Percentiles rank a stretch among this genome's conserved stretches.
These are phyloP conservation scores for Microtus ochrogaster DNA, from an alignment of 2,113 vertebrate species.

Conservation along the genomic window DNA sequence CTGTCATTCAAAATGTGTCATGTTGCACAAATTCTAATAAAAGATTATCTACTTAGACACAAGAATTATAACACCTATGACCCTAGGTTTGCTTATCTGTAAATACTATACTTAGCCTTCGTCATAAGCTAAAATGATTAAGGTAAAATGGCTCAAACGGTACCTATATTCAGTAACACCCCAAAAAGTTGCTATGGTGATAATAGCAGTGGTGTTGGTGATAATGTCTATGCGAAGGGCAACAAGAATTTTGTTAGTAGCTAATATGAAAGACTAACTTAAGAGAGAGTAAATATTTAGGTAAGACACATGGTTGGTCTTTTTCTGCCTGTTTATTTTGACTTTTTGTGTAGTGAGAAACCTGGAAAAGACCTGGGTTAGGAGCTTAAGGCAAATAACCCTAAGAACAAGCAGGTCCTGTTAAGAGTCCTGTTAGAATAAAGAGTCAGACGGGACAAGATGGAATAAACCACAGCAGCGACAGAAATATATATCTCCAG, in stretches of 20 bases:
- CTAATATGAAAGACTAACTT: not conserved
- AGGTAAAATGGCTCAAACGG: not conserved
- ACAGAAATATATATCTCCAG: not conserved
- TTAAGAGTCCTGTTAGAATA: not conserved
- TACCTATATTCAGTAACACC: not conserved
- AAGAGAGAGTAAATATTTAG: not conserved
- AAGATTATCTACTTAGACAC: not conserved
- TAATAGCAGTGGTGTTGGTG: not conserved
- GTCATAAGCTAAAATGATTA: conserved; percentile 20
- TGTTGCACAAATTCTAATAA: conserved; percentile 19
- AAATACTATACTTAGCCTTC: not conserved
- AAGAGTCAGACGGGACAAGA: not conserved
- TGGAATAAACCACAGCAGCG: not conserved
- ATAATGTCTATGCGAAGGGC: not conserved
- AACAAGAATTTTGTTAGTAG: conserved; percentile 37
- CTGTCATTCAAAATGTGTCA: conserved; percentile 27
- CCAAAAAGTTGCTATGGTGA: not conserved
- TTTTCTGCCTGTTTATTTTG: not conserved
- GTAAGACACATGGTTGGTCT: not conserved
- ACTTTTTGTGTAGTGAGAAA: not conserved
- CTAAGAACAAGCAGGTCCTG: not conserved
- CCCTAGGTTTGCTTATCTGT: not conserved
- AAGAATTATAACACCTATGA: not conserved
- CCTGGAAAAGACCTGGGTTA: not conserved
- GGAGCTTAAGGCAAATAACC: not conserved